These are phyloP conservation scores for Tineola bisselliella DNA, from an alignment of 2,888 invertebrate genomes.

Conservation along the genomic window DNA sequence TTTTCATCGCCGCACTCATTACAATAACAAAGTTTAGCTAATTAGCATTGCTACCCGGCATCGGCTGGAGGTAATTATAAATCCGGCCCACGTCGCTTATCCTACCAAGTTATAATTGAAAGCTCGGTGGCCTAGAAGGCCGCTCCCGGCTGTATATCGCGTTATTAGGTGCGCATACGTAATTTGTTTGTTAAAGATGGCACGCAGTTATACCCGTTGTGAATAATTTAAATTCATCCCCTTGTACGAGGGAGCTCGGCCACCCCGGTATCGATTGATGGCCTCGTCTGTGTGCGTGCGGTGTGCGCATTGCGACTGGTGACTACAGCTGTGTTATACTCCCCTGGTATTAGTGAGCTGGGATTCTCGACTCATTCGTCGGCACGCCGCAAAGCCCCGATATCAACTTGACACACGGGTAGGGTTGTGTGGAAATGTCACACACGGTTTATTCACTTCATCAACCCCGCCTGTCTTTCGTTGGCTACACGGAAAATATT, in stretches of 20 bases:
- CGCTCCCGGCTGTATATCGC: constrained; percentile 37
- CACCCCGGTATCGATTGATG: constrained; percentile 47
- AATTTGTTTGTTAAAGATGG: constrained; percentile 68
- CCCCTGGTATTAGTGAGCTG: constrained; percentile 41
- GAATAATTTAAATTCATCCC: constrained; percentile 68
- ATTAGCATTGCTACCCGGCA: constrained; percentile 21
- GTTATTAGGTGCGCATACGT: constrained; percentile 50
- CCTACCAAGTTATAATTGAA: constrained; percentile 61
- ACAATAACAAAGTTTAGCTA: background rate
- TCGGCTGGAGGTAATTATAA: constrained; percentile 46
- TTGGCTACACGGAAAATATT: background rate
- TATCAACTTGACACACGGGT: constrained; percentile 40
- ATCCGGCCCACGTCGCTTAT: constrained; percentile 48
- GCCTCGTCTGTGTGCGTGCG: constrained; percentile 26
- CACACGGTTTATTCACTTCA: background rate
- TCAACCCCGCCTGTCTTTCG: background rate
- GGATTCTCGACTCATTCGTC: constrained; percentile 49
- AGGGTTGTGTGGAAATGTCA: constrained; percentile 24
- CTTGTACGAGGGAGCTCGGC: constrained; percentile 22
- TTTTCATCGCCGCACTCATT: background rate
- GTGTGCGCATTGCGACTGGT: constrained; percentile 21
- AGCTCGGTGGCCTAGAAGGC: constrained; percentile 52
- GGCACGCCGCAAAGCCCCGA: constrained; percentile 48
- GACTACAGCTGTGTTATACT: constrained; percentile 32
- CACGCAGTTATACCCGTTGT: constrained; percentile 63